Base-by-base conservation (phyloP, 1,140 invertebrate genomes). In the Anoplolepis gracilipes region DNA sequence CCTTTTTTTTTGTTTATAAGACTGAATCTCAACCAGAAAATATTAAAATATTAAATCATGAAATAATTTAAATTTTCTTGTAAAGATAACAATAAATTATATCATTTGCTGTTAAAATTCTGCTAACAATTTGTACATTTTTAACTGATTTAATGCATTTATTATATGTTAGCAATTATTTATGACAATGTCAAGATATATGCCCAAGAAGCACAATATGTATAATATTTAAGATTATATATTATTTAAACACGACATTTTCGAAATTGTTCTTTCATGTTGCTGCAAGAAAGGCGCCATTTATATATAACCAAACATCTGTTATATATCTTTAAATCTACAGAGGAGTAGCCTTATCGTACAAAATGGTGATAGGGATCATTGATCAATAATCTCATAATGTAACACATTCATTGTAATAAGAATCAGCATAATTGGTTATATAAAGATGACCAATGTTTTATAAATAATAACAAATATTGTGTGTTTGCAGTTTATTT, bases 341-440 rank as follows among this genome's bases (percentile, higher is more conserved):
- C 46, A 90, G 65, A 87, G 19, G 57, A 89, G 81, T 90, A 88
- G 75, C 87, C 73, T 90, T 90, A 79, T 90, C 85, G 88, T 90
- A 90, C 89, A 90, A 90, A 90, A 90, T 90, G 89, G 89, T 90
- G 88, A 90, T 90, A 90, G 89, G 89, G 89, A 90, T 90, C 89
- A 90, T 90, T 90, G 76, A 90, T 42, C 86, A 90, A 90, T 85
- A 90, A 90, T 90, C 87, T 90, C 89, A 90, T 90, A 88, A 88
- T 90, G 88, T 90, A 90, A 88, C 86, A 79, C 65, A 59, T 90
- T 87, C 86, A 88, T 90, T 88, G 42, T 84, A 49, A 70, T 84
- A 88, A 85, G 30, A 86, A 30, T 62, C 73, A 75, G 39, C n/a
- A 62, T n/a, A 82, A 77, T 87, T 69, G 70, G 65, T 42, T 86